Evolutionary conservation across 2,113 vertebrate species (phyloP).

Genomic region (Ginglymostoma cirratum): DNA sequence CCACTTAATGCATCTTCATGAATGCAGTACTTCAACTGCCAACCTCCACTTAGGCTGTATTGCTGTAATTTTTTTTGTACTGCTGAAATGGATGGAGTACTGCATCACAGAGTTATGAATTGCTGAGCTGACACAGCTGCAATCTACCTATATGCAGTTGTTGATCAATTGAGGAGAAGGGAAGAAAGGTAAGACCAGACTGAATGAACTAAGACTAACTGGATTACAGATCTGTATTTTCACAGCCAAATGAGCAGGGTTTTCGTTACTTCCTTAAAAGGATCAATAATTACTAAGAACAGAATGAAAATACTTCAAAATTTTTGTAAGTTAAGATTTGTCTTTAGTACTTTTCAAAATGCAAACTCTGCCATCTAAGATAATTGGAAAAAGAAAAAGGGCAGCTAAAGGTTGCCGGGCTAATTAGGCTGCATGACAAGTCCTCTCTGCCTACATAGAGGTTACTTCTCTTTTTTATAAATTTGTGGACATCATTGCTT

Average conservation of each 20-base stretch:
- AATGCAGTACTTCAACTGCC: constrained; percentile 7
- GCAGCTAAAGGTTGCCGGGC: neutral
- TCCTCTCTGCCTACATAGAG: neutral
- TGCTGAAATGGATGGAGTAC: neutral
- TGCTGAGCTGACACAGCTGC: neutral
- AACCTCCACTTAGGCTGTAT: neutral
- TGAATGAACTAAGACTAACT: neutral
- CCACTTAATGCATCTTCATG: constrained; percentile 23
- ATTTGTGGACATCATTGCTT: too few species aligned
- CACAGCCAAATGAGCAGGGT: neutral
- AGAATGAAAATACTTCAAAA: neutral
- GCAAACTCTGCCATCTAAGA: neutral
- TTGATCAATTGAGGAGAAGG: neutral
- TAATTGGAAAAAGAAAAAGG: neutral
- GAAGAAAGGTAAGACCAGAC: neutral
- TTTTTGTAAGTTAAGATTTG: neutral
- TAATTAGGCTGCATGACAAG: neutral
- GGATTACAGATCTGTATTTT: neutral
- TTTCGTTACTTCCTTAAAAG: neutral
- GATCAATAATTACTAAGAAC: neutral
- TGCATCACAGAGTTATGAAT: neutral
- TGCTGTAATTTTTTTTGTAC: neutral
- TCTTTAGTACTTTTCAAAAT: neutral
- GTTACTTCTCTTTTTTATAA: neutral
- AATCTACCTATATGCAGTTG: neutral